phyloP scores from a whole-genome alignment of 2,797 vertebrate species.

The Eulemur coronatus region DNA sequence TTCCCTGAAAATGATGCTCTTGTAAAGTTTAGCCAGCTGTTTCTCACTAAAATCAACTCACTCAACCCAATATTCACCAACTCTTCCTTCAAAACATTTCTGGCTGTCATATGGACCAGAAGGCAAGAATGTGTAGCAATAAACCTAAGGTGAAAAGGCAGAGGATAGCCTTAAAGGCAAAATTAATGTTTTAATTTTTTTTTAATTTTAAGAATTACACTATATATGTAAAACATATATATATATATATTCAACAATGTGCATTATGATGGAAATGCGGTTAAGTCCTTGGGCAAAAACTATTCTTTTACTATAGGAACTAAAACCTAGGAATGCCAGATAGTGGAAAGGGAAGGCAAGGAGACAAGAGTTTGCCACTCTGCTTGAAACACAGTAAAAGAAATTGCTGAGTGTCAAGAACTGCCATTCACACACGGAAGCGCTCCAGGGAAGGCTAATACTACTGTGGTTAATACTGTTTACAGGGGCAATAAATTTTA shows the following conservation, averaged over 20 bases:
- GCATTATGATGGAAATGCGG: background rate
- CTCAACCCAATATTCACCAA: background rate
- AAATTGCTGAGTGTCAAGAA: conserved; percentile 1
- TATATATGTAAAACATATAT: background rate
- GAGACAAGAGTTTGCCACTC: background rate
- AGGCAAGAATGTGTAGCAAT: background rate
- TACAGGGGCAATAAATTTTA: conserved; percentile 59
- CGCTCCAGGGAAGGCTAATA: conserved; percentile 43
- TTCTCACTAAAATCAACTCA: background rate
- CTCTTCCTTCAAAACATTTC: background rate
- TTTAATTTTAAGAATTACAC: background rate
- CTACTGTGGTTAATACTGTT: conserved; percentile 51
- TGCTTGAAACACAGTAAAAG: background rate
- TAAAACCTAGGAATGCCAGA: background rate
- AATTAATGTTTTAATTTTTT: background rate
- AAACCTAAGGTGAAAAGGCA: background rate
- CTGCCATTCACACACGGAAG: conserved; percentile 42
- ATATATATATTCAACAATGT: background rate
- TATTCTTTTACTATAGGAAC: background rate
- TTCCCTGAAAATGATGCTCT: background rate
- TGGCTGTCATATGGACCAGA: background rate
- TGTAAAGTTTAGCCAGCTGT: background rate
- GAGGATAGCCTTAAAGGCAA: background rate
- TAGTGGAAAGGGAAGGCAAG: background rate
- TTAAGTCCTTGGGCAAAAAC: background rate